Percentiles rank a stretch among this genome's conserved stretches.
Evolutionary conservation across 2,888 invertebrate species (phyloP).

Genomic region (Microctonus hyperodae): DNA sequence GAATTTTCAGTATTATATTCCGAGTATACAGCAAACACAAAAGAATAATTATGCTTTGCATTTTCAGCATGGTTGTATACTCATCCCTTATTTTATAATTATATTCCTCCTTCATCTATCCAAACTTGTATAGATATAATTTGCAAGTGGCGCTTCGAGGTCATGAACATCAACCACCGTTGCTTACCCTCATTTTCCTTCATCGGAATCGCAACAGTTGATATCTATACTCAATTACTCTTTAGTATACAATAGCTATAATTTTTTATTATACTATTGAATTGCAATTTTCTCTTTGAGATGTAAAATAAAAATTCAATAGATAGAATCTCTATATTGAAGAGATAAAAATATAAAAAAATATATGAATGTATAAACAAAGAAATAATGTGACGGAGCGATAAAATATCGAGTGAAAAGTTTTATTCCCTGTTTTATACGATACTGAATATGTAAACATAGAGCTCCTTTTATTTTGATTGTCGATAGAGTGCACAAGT

Average conservation of each 20-base stretch:
- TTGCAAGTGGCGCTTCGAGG: conserved; percentile 10
- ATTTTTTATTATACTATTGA: conserved; percentile 6
- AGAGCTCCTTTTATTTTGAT: background rate
- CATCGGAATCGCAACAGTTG: conserved; percentile 8
- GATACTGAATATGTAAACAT: background rate
- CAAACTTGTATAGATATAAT: conserved; percentile 20
- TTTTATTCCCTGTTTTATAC: background rate
- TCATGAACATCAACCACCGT: background rate
- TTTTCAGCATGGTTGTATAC: background rate
- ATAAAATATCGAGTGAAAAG: background rate
- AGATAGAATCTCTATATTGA: background rate
- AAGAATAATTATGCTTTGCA: background rate
- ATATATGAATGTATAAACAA: background rate
- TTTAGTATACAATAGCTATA: background rate
- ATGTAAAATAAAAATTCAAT: background rate
- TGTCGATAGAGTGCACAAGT: background rate
- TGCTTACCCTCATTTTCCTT: conserved; percentile 21
- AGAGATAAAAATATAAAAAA: too few species aligned
- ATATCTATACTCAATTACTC: conserved; percentile 13
- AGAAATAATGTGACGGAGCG: background rate
- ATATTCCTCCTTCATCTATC: background rate
- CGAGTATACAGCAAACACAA: too few species aligned
- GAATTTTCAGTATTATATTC: too few species aligned
- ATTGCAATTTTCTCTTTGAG: background rate
- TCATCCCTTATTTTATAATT: background rate